Evolutionary conservation across 2,113 vertebrate genomes (phyloP).

Genomic region (Alexandromys fortis): DNA sequence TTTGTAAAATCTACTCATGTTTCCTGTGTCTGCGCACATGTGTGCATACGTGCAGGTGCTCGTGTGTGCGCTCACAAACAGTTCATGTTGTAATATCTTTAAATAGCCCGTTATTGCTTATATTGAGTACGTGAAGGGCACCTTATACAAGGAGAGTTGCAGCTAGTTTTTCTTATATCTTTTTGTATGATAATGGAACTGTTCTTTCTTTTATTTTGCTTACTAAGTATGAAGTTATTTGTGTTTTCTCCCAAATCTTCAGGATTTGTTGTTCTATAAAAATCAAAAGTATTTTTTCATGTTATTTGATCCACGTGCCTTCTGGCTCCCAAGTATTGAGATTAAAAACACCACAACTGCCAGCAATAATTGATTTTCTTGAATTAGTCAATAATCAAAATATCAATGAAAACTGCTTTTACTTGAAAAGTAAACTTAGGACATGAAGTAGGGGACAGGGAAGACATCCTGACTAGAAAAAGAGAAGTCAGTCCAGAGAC

Average conservation of each 20-base stretch:
- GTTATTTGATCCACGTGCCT: background rate
- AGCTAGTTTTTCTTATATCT: constrained; percentile 7
- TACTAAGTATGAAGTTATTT: background rate
- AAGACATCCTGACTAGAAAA: background rate
- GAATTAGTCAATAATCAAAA: background rate
- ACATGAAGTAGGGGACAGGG: background rate
- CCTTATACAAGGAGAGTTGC: background rate
- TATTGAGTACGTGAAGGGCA: background rate
- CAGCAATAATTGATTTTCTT: background rate
- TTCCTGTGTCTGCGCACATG: background rate
- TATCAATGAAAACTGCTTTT: background rate
- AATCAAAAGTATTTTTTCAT: background rate
- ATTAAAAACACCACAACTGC: too few relatives aligned
- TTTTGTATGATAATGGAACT: background rate
- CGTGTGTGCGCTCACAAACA: background rate
- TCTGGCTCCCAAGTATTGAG: too few relatives aligned
- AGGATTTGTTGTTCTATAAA: background rate
- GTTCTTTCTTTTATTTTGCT: background rate
- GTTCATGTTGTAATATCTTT: background rate
- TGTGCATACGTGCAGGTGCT: background rate
- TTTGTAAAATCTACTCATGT: background rate
- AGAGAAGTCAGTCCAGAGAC: background rate
- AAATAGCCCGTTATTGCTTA: background rate
- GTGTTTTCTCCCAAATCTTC: background rate
- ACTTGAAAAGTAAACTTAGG: background rate